Percentiles rank a stretch among this genome's conserved stretches.
Evolutionary conservation across 2,888 invertebrate species (phyloP).

Genomic region (Odontothrips loti): DNA sequence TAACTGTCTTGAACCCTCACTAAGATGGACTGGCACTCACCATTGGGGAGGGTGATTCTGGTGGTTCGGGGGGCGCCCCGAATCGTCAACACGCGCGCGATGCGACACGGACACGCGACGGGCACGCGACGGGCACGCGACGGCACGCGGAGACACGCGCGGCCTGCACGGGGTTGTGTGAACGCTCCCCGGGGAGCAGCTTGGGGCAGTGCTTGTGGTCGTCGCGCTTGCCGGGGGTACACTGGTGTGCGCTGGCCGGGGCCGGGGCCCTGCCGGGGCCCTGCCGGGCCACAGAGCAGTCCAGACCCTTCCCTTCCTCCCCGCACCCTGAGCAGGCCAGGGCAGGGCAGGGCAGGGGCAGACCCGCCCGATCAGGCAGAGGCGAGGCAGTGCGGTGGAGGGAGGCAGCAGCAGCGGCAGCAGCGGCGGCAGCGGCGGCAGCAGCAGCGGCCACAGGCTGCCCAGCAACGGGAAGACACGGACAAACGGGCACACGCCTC

Average conservation of each 20-base stretch:
- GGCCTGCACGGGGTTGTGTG: not conserved
- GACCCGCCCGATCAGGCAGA: not conserved
- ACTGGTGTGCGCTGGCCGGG: not conserved
- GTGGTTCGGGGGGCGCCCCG: not conserved
- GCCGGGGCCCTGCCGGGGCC: too few species aligned
- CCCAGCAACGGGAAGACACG: slow-evolving; percentile 1
- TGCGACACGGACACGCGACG: not conserved
- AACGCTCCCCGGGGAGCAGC: too few species aligned
- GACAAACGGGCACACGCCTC: not conserved
- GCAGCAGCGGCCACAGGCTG: not conserved
- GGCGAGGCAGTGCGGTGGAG: not conserved
- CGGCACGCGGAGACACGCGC: not conserved
- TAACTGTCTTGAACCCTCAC: too few species aligned
- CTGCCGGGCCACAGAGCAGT: not conserved
- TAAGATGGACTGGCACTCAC: slow-evolving; percentile 12
- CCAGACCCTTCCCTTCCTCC: not conserved
- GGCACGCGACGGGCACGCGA: not conserved
- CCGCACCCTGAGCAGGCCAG: not conserved
- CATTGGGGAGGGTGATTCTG: not conserved
- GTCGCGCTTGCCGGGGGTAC: not conserved
- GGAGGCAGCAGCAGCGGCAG: not conserved
- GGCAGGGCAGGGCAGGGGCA: not conserved
- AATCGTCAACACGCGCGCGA: not conserved
- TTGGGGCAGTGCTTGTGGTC: not conserved
- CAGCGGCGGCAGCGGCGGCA: not conserved